Percentiles rank a stretch among this genome's conserved stretches.
Conservation (phyloP, 2,888 invertebrate species). For the Pollenia labialis region DNA sequence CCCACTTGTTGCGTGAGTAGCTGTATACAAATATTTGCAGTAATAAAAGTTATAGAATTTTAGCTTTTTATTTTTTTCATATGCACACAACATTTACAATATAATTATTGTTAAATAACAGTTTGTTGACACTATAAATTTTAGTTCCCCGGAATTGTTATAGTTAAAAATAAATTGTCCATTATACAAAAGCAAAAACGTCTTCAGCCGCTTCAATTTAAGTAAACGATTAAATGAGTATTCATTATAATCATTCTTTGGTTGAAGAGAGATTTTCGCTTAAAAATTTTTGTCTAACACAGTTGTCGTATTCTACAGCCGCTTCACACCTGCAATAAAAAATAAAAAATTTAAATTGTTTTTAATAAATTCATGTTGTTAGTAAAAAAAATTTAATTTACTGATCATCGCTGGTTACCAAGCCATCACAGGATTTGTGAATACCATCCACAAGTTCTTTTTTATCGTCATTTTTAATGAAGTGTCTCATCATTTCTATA, state of each 20-base stretch:
- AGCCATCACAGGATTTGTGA: constrained; percentile 76
- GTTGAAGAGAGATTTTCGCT: constrained; percentile 75
- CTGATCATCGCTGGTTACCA: constrained; percentile 81
- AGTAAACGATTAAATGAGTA: neutral
- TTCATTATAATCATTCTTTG: constrained; percentile 20
- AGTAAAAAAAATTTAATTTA: constrained; percentile 73
- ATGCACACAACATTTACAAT: too few species aligned
- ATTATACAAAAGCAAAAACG: constrained; percentile 26
- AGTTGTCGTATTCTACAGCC: constrained; percentile 77
- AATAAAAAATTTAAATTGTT: neutral
- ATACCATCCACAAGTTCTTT: constrained; percentile 76
- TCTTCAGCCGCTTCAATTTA: neutral
- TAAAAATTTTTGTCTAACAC: constrained; percentile 77
- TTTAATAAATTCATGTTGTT: neutral
- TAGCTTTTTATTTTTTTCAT: too few species aligned
- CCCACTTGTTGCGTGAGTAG: too few species aligned
- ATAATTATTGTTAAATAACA: neutral
- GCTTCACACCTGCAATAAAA: constrained; percentile 79
- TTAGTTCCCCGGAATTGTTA: constrained; percentile 34
- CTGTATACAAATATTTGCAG: too few species aligned
- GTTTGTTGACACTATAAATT: constrained; percentile 49
- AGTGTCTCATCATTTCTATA: constrained; percentile 75
- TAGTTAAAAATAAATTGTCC: constrained; percentile 10
- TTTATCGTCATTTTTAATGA: constrained; percentile 77
- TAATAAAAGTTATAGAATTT: too few species aligned